A percentile compares a stretch with the other conserved stretches of the same genome.
These are phyloP conservation scores for Gallinago media DNA, from an alignment of 2,113 vertebrate species.

Conservation along the genomic window DNA sequence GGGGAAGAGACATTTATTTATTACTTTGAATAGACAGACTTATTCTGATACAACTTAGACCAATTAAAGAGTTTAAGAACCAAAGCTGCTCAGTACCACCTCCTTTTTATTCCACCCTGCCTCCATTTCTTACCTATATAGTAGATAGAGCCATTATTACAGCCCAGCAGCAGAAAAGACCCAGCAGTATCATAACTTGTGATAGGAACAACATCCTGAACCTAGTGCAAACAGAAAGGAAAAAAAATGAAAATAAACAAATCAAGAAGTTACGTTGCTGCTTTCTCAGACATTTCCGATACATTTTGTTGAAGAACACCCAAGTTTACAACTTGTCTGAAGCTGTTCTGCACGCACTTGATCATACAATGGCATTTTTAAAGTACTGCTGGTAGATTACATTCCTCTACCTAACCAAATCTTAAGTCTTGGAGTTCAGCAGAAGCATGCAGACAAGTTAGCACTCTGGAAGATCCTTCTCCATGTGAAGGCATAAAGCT, in stretches of 20 bases:
- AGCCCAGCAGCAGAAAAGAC: constrained; percentile 94
- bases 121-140: constrained; percentile 87
- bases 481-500: background rate
- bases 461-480: background rate
- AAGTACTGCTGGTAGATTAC: background rate
- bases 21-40: background rate
- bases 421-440: background rate
- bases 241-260: background rate
- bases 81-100: background rate
- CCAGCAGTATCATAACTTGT: constrained; percentile 98
- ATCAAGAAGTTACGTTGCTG: background rate
- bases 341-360: rapidly evolving
- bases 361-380: background rate
- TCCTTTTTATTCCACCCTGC: background rate
- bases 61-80: background rate
- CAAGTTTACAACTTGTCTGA: background rate
- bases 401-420: background rate
- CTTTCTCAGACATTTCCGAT: background rate
- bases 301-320: background rate
- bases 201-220: constrained; percentile 94
- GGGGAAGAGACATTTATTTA: background rate
- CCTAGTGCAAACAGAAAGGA: constrained; percentile 72
- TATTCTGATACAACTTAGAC: background rate
- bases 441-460: background rate
- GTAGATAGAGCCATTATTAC: constrained; percentile 97